A percentile compares a stretch with the other conserved stretches of the same genome.
Evolutionary conservation across 2,888 invertebrate species (phyloP).

Genomic region (Lithophane ornitopus): DNA sequence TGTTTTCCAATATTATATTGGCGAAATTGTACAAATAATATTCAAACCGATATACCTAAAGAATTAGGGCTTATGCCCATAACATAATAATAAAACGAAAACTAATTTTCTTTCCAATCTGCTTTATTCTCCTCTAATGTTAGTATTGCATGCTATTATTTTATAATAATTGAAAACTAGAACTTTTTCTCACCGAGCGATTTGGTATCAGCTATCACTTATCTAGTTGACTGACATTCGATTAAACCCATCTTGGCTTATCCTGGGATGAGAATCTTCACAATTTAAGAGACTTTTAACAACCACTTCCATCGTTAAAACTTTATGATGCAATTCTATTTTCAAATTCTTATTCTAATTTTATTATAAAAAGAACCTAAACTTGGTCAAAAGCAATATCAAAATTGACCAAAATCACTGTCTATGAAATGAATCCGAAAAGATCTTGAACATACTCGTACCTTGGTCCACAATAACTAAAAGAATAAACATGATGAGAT

Average conservation of each 20-base stretch:
- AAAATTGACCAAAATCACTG: background rate
- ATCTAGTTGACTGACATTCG: constrained; percentile 35
- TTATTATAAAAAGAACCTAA: constrained; percentile 15
- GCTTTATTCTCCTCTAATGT: constrained; percentile 48
- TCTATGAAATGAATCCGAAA: constrained; percentile 10
- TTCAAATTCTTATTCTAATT: constrained; percentile 29
- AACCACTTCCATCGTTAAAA: constrained; percentile 43
- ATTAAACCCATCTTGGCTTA: constrained; percentile 41
- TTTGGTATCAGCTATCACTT: constrained; percentile 26
- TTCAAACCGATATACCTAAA: background rate
- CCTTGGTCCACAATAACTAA: constrained; percentile 19
- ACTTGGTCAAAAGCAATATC: constrained; percentile 21
- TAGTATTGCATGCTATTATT: constrained; percentile 52
- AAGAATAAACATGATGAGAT: constrained; percentile 33
- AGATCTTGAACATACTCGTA: background rate
- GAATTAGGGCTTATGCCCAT: background rate
- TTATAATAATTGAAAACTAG: constrained; percentile 37
- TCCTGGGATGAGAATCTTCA: constrained; percentile 26
- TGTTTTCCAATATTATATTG: background rate
- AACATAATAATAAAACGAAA: constrained; percentile 26
- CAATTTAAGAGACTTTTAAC: constrained; percentile 49
- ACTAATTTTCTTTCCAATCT: constrained; percentile 47
- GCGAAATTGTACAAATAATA: background rate
- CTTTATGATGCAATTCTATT: constrained; percentile 51
- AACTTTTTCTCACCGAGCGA: constrained; percentile 10